A percentile compares a stretch with the other conserved stretches of the same genome.
Conservation (phyloP, 2,888 invertebrate genomes). For the Gastrophysa polygoni region DNA sequence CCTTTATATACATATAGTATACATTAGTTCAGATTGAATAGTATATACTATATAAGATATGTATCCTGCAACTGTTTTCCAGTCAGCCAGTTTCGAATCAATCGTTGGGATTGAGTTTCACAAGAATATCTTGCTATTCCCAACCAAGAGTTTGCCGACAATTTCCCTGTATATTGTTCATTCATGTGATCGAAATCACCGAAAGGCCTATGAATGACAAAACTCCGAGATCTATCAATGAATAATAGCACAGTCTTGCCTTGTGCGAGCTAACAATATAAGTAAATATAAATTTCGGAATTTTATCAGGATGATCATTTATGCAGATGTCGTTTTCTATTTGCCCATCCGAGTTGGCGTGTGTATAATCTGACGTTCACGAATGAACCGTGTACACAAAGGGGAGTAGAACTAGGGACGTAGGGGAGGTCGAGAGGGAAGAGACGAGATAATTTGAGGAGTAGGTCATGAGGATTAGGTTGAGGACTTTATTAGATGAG, state of each 20-base stretch:
- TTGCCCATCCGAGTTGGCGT: slow-evolving; percentile 20
- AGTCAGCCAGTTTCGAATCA: too few relatives aligned
- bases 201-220: neutral
- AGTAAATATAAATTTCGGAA: neutral
- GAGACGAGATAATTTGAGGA: too few relatives aligned
- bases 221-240: neutral
- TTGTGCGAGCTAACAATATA: neutral
- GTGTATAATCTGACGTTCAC: slow-evolving; percentile 1
- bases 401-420: neutral
- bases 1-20: too few relatives aligned
- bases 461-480: too few relatives aligned
- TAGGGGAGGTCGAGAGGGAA: too few relatives aligned
- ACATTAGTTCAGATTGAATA: too few relatives aligned
- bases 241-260: neutral
- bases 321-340: slow-evolving; percentile 24
- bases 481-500: too few relatives aligned
- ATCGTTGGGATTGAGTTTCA: too few relatives aligned
- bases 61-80: too few relatives aligned
- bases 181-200: neutral
- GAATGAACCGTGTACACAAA: neutral
- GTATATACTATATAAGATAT: too few relatives aligned
- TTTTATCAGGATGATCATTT: slow-evolving; percentile 18
- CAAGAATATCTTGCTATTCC: too few relatives aligned
- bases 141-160: too few relatives aligned
- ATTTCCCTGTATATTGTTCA: neutral